Conservation (phyloP, 2,797 vertebrate species). For the Amblyopsis hoosieri region DNA sequence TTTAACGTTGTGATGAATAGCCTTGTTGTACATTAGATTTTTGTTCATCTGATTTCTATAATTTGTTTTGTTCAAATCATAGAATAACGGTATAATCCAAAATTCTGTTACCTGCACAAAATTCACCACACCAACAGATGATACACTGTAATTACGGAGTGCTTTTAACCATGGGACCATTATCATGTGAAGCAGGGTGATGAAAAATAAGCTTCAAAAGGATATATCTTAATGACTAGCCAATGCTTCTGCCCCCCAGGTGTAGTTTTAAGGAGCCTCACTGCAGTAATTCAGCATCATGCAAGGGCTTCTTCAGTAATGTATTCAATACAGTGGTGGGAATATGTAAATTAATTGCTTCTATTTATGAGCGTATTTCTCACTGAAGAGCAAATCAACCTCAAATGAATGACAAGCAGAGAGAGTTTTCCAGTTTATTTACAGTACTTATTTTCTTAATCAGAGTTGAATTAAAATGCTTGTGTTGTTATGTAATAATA, state of each 20-base stretch:
- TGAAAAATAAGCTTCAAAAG: slow-evolving; percentile 8
- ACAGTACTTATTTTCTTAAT: slow-evolving; percentile 54
- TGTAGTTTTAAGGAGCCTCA: neutral
- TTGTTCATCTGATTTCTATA: no score
- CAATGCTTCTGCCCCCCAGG: slow-evolving; percentile 1
- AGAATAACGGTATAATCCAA: no score
- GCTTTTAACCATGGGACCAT: no score
- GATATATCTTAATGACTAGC: neutral
- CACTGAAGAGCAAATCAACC: neutral
- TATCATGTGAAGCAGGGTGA: slow-evolving; percentile 3
- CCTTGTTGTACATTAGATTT: no score
- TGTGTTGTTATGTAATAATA: slow-evolving; percentile 9
- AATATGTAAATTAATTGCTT: slow-evolving; percentile 21
- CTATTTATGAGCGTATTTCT: slow-evolving; percentile 9
- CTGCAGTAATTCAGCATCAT: neutral
- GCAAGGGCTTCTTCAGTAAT: slow-evolving; percentile 12
- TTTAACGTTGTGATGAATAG: no score
- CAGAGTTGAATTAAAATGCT: slow-evolving; percentile 29
- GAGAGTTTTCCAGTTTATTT: slow-evolving; percentile 46
- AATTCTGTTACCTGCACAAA: no score
- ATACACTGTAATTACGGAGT: no score
- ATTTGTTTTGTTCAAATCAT: no score
- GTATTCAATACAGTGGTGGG: slow-evolving; percentile 1
- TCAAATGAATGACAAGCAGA: slow-evolving; percentile 11
- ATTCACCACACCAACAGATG: no score